Conservation (phyloP, 2,888 invertebrate genomes). For the Gymnoscelis rufifasciata region DNA sequence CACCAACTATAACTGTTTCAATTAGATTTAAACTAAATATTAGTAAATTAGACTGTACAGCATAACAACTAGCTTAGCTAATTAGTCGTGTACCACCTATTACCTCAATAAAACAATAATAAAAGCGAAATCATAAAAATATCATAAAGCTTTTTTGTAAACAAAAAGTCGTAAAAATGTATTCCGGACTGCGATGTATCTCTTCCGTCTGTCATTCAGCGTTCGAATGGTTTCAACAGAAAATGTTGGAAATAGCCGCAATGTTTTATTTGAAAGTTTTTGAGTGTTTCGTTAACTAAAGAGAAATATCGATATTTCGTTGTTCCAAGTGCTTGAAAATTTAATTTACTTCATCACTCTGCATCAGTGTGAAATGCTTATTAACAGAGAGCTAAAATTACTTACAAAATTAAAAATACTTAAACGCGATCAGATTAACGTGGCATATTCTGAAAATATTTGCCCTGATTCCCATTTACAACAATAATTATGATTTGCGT, state of each 20-base stretch:
- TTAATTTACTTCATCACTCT: no score
- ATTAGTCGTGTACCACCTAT: no score
- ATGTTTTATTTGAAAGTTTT: slow-evolving; percentile 1
- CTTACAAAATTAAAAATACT: background rate
- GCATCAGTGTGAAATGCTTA: no score
- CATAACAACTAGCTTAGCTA: background rate
- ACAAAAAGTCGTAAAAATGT: background rate
- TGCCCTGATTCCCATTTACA: slow-evolving; percentile 7
- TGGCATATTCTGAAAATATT: slow-evolving; percentile 11
- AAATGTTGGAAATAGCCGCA: background rate
- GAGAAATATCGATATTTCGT: no score
- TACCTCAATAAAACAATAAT: background rate
- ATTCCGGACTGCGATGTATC: background rate
- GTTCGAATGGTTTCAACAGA: background rate
- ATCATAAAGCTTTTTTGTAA: background rate
- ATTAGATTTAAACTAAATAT: slow-evolving; percentile 2
- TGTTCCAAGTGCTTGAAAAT: background rate
- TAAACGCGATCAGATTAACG: background rate
- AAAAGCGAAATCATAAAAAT: background rate
- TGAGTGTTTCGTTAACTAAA: background rate
- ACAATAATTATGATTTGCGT: slow-evolving; percentile 9
- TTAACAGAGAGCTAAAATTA: no score
- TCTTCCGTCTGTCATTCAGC: slow-evolving; percentile 1
- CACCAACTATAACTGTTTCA: slow-evolving; percentile 6
- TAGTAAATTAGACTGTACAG: background rate